A percentile compares a stretch with the other conserved stretches of the same genome.
phyloP scores from a whole-genome alignment of 2,113 vertebrate species.

The Gracilinanus agilis region DNA sequence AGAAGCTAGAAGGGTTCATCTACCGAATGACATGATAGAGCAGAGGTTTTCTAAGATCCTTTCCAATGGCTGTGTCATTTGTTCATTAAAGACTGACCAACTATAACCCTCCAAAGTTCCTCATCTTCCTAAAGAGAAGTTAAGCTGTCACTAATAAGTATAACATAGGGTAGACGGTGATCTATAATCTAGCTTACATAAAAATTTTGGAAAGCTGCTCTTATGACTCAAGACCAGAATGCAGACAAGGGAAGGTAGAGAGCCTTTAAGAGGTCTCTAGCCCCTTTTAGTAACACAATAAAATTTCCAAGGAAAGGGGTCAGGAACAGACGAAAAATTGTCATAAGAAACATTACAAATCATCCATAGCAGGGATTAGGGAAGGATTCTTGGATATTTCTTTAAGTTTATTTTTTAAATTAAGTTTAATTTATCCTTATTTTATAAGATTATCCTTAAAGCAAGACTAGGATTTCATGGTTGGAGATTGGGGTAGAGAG shows the following conservation, averaged over 20 bases:
- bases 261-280: conserved; percentile 28
- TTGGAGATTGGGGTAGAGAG: background rate
- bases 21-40: background rate
- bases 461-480: background rate
- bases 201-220: conserved; percentile 41
- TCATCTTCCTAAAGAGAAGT: background rate
- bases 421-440: too few species aligned
- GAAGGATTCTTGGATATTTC: background rate
- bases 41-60: background rate
- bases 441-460: too few species aligned
- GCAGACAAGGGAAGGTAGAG: conserved; percentile 28
- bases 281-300: conserved; percentile 58
- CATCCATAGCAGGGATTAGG: conserved; percentile 39
- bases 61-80: background rate
- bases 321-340: conserved; percentile 62
- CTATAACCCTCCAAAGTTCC: background rate
- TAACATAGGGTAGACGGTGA: background rate
- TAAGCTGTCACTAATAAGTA: background rate
- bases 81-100: background rate
- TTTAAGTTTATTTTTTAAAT: too few species aligned
- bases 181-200: conserved; percentile 45
- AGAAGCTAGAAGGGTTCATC: background rate
- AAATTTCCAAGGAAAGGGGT: conserved; percentile 70
- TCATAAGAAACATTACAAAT: background rate
- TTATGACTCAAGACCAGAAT: conserved; percentile 43